Evolutionary conservation across 1,140 invertebrate genomes (phyloP), one percentile per base, ranked within the genome.

Genomic region (Drosophila hydei): DNA sequence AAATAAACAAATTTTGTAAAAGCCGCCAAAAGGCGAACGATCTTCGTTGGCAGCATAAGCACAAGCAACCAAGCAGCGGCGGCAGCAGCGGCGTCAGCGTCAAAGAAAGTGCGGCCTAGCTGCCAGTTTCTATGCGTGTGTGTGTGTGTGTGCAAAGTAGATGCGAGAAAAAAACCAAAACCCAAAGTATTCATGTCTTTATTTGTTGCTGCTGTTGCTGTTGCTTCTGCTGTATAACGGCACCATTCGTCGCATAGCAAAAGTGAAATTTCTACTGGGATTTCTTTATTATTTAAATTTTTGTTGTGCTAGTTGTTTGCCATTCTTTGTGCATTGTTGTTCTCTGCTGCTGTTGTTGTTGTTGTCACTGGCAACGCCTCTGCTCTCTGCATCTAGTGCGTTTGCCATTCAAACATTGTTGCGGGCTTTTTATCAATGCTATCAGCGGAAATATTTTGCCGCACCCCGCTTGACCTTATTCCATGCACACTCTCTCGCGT

Each of bases 401-500:
- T 45, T 63, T 50, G 33, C 14, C 61, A 65, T 71, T 64, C 52
- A 65, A 65, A 36, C 38, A 65, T 64, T 56, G 60, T 65, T 58
- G 52, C 52, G 21, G 25, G 21, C 43, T 51, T 74, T 74, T 79
- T 84, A 85, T 85, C 81, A 84, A 84, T 70, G 64, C 69, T 84
- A 84, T 84, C 80, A 84, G 73, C 80, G 77, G 80, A 85, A 84
- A 85, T 68, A 79, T 85, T 75, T 73, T 72, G 80, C 81, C 81
- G 81, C 80, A 80, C 81, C 81, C 81, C 80, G 81, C 80, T 87
- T 87, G 81, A 85, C 80, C 77, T 87, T 87, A 80, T 87, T 84
- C 40, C 72, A 42, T 21, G 5, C 54, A 42, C 30, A 12, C 23
- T 21, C 27, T 45, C 45, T 38, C 63, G 21, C 30, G 12, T 12